Evolutionary conservation across 2,888 invertebrate species (phyloP), one percentile per base, ranked within the genome.

Genomic region (Arge pagana): DNA sequence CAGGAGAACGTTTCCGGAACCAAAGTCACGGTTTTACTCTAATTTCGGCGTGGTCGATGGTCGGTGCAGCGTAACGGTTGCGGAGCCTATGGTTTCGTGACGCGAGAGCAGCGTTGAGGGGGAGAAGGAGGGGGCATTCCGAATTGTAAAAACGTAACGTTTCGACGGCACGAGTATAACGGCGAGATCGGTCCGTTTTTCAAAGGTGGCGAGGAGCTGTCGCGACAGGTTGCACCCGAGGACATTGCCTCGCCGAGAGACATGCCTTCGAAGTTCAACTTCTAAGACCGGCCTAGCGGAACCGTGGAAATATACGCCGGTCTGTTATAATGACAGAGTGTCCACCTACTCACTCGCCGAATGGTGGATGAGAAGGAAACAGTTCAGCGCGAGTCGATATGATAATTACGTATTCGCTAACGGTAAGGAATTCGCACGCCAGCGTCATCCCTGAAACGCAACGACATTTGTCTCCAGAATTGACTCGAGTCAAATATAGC

Each of bases 251-350:
- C 5, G 7, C 4, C 31, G n/a, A 11, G 13, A 5, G 2, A 13
- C 16, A 21, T 39, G 18, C 8, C n/a, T 26, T 15, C 28, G 4
- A 7, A 15, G 28, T 45, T 4, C 19, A 30, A 19, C 18, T 42
- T 45, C 31, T 33, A 45, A 45, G 35, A 45, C 24, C 45, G 33
- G 21, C 61, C 60, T 64, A 66, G 64, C 63, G 64, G 68, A 71
- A 72, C 71, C 67, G 67, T 68, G 67, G 71, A 72, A 73, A 74
- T 73, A 74, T 71, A 74, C 72, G 74, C 72, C 68, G 67, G 68
- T 66, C 54, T 68, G 67, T 65, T 64, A 67, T 75, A 72, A 74
- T 75, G 72, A 74, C 70, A 70, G 72, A 68, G 64, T 64, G 45
- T 45, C 45, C 45, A 45, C 45, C 45, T 45, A 45, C 45, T 35